phyloP scores from a whole-genome alignment of 2,797 vertebrate genomes.

The Melanotaenia maccullochi region DNA sequence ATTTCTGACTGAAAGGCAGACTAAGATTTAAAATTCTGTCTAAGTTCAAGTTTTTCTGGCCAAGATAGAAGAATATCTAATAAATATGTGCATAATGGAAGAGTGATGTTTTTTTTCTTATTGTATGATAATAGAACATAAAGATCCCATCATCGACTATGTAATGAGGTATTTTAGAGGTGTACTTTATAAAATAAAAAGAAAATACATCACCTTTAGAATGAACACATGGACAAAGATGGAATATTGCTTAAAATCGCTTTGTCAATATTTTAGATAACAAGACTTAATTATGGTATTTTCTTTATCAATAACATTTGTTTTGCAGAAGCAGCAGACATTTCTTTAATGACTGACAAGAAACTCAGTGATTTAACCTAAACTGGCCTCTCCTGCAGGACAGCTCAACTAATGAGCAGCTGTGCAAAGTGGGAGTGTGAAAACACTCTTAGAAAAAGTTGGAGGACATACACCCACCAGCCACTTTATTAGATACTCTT shows the following conservation, averaged over 20 bases:
- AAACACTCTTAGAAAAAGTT: neutral
- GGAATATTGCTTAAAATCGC: neutral
- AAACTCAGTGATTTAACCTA: neutral
- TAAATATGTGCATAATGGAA: too few relatives aligned
- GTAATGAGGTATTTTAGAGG: neutral
- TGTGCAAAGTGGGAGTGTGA: neutral
- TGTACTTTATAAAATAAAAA: neutral
- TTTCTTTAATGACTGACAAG: neutral
- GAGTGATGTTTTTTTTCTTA: neutral
- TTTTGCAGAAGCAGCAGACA: neutral
- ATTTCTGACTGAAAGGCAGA: slow-evolving; percentile 56
- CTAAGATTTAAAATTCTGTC: slow-evolving; percentile 35
- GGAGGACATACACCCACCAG: neutral
- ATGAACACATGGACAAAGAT: neutral
- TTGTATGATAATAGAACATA: neutral
- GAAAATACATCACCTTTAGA: too few relatives aligned
- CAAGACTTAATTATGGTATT: neutral
- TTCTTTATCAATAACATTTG: neutral
- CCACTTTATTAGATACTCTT: too few relatives aligned
- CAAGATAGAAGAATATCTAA: neutral
- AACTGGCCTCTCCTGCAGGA: neutral
- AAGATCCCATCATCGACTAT: neutral
- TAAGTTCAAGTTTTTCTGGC: slow-evolving; percentile 21
- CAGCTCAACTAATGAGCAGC: neutral
- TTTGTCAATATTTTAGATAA: neutral